phyloP scores from a whole-genome alignment of 1,140 invertebrate genomes.

The Heliothis subflexa region DNA sequence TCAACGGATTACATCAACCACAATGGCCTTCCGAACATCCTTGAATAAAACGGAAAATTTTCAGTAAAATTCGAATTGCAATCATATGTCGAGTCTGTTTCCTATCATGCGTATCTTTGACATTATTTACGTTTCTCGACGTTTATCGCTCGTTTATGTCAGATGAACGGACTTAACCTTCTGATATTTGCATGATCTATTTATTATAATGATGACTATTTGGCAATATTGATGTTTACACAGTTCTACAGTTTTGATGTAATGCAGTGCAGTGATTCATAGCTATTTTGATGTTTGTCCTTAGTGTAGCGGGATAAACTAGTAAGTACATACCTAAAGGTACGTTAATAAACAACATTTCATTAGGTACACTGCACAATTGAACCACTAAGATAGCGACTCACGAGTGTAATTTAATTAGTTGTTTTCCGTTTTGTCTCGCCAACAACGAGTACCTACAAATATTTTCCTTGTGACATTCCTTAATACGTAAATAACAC shows the following conservation, averaged over 20 bases:
- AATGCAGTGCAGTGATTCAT: constrained; percentile 6
- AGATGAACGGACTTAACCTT: constrained; percentile 10
- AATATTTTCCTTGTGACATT: constrained; percentile 7
- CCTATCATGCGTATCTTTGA: constrained; percentile 29
- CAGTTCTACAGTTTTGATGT: not conserved
- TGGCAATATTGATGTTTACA: constrained; percentile 15
- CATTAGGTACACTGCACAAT: too few species aligned
- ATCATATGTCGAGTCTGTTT: constrained; percentile 26
- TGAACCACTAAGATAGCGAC: too few species aligned
- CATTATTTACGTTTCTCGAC: constrained; percentile 19
- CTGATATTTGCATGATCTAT: constrained; percentile 25
- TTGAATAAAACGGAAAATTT: constrained; percentile 31
- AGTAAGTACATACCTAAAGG: too few species aligned
- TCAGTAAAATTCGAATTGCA: not conserved
- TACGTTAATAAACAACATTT: too few species aligned
- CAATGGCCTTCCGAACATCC: constrained; percentile 21
- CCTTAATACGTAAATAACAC: not conserved
- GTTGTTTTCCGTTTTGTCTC: too few species aligned
- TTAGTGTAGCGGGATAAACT: not conserved
- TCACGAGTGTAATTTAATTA: too few species aligned
- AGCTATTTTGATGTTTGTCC: not conserved
- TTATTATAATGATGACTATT: constrained; percentile 12
- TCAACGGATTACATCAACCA: not conserved
- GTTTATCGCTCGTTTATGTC: constrained; percentile 6
- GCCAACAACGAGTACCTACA: not conserved